Conservation (phyloP, 1,140 invertebrate genomes). For the Sarcophaga bullata region DNA sequence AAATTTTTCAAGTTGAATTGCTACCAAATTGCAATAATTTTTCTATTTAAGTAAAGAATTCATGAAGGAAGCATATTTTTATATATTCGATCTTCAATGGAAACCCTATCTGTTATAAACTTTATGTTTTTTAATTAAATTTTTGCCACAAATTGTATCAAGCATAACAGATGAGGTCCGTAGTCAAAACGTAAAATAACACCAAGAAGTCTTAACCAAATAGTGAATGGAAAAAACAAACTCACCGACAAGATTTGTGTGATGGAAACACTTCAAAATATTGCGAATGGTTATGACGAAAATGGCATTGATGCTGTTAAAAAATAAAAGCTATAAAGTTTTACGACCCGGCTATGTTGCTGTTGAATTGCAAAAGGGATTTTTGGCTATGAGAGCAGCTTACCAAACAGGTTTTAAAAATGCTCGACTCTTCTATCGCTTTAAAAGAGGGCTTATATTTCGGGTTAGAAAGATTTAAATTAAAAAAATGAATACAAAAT, state of each 20-base stretch:
- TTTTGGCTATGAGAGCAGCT: neutral
- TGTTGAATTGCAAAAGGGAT: neutral
- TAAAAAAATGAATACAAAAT: too few relatives aligned
- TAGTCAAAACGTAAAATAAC: neutral
- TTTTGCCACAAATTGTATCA: conserved; percentile 14
- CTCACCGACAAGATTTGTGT: conserved; percentile 2
- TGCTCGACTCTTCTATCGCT: too few relatives aligned
- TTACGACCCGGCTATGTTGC: neutral
- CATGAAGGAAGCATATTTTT: too few relatives aligned
- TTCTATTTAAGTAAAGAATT: too few relatives aligned
- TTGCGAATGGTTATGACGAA: neutral
- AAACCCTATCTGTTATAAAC: neutral
- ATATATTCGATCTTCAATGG: too few relatives aligned
- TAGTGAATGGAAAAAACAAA: neutral
- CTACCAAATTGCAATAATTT: too few relatives aligned
- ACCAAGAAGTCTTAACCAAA: neutral
- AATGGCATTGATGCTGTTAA: neutral
- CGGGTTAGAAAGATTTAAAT: too few relatives aligned
- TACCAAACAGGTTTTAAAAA: too few relatives aligned
- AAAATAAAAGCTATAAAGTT: conserved; percentile 19
- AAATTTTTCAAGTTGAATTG: too few relatives aligned
- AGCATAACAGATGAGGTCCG: conserved; percentile 14
- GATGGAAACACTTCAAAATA: conserved; percentile 11
- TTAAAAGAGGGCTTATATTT: too few relatives aligned
- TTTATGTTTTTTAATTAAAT: conserved; percentile 17